phyloP scores from a whole-genome alignment of 2,113 vertebrate genomes.

The Sphyrna mokarran region DNA sequence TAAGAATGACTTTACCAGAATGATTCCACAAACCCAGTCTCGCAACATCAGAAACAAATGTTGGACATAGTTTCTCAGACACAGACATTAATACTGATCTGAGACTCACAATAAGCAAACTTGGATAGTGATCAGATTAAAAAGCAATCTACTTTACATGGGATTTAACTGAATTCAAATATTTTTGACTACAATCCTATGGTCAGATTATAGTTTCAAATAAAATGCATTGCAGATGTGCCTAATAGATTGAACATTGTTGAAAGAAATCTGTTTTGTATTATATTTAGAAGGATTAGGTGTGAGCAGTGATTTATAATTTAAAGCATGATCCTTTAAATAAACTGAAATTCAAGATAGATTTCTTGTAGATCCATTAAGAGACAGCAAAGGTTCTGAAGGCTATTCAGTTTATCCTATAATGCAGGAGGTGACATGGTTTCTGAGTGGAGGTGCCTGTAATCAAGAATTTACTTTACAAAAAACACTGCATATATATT shows the following conservation, averaged over 20 bases:
- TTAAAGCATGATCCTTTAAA: neutral
- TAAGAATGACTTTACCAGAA: neutral
- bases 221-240: constrained; percentile 29
- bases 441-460: neutral
- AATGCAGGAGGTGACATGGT: neutral
- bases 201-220: constrained; percentile 15
- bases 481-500: neutral
- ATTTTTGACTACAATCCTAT: neutral
- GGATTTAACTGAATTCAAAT: neutral
- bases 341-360: constrained; percentile 2
- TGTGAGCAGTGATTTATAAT: constrained; percentile 30
- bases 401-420: neutral
- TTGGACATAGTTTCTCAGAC: neutral
- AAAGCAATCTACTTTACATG: neutral
- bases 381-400: neutral
- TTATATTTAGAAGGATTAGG: constrained; percentile 29
- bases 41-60: neutral
- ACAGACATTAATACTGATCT: neutral
- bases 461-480: neutral
- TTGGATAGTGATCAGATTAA: neutral
- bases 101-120: neutral
- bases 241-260: constrained; percentile 1
- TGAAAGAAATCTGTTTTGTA: constrained; percentile 2
- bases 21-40: neutral
- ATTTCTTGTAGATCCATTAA: neutral